These are phyloP conservation scores for Beroe ovata DNA, from an alignment of 37 sponge, comb jelly and placozoan genomes.

Conservation along the genomic window DNA sequence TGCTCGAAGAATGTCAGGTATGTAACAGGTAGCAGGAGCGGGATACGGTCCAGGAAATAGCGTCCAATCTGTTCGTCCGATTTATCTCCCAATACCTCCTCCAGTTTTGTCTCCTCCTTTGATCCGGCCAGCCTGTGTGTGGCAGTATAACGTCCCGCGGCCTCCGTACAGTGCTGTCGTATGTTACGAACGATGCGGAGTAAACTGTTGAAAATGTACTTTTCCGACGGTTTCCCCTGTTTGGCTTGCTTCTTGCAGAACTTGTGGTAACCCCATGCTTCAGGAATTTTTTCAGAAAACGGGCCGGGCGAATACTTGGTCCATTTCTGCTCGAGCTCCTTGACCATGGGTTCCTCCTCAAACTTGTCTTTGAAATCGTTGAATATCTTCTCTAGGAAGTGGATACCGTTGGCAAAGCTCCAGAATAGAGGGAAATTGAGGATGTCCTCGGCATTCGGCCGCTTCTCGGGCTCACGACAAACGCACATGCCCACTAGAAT, in stretches of 20 bases:
- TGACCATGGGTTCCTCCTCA: constrained; percentile 4
- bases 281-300: background rate
- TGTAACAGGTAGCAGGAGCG: background rate
- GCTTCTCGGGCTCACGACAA: background rate
- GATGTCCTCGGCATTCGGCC: background rate
- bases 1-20: constrained; percentile 8
- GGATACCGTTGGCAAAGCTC: background rate
- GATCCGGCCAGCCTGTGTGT: background rate
- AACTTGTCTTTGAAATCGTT: constrained; percentile 23
- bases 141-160: background rate
- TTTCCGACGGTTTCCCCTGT: background rate
- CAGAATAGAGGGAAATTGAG: constrained; percentile 16
- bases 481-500: constrained; percentile 15
- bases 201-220: background rate
- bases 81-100: background rate
- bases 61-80: constrained; percentile 31
- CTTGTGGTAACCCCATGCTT: constrained; percentile 32
- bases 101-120: background rate
- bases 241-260: constrained; percentile 26
- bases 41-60: constrained; percentile 15
- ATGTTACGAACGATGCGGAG: constrained; percentile 30
- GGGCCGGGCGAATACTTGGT: background rate
- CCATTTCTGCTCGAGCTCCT: background rate
- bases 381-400: constrained; percentile 20
- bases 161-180: constrained; percentile 30